Conservation (phyloP, 2,888 invertebrate species). For the Drosophila neonasuta region DNA sequence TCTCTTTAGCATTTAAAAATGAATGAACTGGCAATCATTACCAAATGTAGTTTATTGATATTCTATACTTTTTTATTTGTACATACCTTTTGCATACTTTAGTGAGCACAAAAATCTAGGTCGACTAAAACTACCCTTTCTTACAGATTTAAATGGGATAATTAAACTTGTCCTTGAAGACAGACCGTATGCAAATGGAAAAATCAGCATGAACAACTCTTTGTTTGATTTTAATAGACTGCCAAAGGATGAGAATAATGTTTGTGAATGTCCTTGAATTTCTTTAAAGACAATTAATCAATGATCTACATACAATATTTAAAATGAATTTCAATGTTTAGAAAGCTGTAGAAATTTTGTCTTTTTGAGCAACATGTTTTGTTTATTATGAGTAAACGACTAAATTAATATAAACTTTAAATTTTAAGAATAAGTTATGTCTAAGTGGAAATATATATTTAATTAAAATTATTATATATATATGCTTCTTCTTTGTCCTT, state of each 20-base stretch:
- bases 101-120: neutral
- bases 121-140: conserved; percentile 26
- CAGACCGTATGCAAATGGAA: conserved; percentile 41
- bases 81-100: conserved; percentile 3
- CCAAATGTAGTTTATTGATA: neutral
- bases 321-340: neutral
- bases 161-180: conserved; percentile 34
- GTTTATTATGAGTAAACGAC: too few relatives aligned
- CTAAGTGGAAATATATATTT: too few relatives aligned
- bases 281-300: neutral
- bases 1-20: neutral
- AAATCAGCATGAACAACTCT: conserved; percentile 28
- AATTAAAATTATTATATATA: neutral
- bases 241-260: neutral
- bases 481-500: neutral
- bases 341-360: neutral
- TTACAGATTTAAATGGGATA: conserved; percentile 7
- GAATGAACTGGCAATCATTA: neutral
- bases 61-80: neutral
- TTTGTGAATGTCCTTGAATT: conserved; percentile 15
- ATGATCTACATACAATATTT: neutral
- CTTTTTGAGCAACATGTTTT: neutral
- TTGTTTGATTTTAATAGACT: conserved; percentile 10
- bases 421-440: too few relatives aligned
- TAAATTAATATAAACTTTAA: too few relatives aligned